Evolutionary conservation across 2,797 vertebrate genomes (phyloP).

Genomic region (Austrolebias charrua): DNA sequence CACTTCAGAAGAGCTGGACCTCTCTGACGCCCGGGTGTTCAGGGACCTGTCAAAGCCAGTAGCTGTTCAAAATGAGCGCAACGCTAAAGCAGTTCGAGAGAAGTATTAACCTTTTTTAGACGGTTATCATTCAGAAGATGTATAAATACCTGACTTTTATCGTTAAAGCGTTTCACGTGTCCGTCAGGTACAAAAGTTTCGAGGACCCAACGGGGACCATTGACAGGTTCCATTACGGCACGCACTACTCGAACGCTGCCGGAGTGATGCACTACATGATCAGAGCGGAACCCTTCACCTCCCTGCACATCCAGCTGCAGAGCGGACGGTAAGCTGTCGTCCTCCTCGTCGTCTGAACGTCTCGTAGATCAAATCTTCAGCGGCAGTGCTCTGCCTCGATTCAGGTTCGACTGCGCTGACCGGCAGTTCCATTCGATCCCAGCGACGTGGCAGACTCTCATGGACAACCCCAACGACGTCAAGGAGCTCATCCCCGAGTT

Average conservation of each 20-base stretch:
- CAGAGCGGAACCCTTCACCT: conserved; percentile 93
- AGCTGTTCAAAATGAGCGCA: conserved; percentile 92
- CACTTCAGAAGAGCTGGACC: conserved; percentile 91
- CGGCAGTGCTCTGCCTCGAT: not conserved
- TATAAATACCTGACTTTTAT: not conserved
- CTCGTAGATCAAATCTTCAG: not conserved
- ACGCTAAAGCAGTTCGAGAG: conserved; percentile 89
- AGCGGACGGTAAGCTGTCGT: conserved; percentile 87
- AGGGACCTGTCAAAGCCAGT: conserved; percentile 95
- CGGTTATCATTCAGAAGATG: not conserved
- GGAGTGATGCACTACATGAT: conserved; percentile 98
- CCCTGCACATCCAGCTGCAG: conserved; percentile 96
- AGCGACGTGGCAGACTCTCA: conserved; percentile 92
- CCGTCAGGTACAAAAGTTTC: conserved; percentile 90
- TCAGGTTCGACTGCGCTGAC: conserved; percentile 95
- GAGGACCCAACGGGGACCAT: conserved; percentile 95
- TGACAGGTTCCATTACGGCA: conserved; percentile 96
- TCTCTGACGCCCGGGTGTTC: conserved; percentile 89
- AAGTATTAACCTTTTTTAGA: conserved; percentile 79
- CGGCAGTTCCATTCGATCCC: conserved; percentile 97
- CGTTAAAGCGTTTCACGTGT: not conserved
- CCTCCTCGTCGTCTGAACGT: not conserved
- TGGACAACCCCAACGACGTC: conserved; percentile 96
- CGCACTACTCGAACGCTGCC: conserved; percentile 96
- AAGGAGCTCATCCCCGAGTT: conserved; percentile 98